These are phyloP conservation scores for Syritta pipiens DNA, from an alignment of 2,888 invertebrate genomes.

Conservation along the genomic window DNA sequence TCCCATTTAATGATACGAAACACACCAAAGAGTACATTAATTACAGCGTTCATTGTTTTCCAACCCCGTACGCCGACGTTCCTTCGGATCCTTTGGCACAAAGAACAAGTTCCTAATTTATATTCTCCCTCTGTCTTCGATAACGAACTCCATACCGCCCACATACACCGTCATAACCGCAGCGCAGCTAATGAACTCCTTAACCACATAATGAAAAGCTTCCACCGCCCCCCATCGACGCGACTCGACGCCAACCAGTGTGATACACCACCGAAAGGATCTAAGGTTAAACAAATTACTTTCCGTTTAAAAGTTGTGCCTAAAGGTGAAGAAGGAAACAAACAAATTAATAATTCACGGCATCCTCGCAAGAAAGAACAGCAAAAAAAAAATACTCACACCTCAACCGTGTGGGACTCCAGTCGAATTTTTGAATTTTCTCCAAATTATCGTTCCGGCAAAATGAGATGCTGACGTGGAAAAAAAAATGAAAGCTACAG, in stretches of 20 bases:
- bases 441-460: slow-evolving; percentile 29
- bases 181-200: slow-evolving; percentile 11
- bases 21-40: too few relatives aligned
- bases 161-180: background rate
- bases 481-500: too few relatives aligned
- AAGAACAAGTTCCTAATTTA: too few relatives aligned
- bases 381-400: background rate
- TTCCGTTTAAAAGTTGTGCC: background rate
- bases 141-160: background rate
- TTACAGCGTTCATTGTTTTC: too few relatives aligned
- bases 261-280: background rate
- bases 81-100: too few relatives aligned
- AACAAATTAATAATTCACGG: slow-evolving; percentile 27
- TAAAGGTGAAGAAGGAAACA: background rate
- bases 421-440: background rate
- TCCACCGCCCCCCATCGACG: background rate
- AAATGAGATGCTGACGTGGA: slow-evolving; percentile 1
- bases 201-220: background rate
- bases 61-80: too few relatives aligned
- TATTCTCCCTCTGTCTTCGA: too few relatives aligned
- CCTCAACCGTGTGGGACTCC: background rate
- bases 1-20: too few relatives aligned
- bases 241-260: too few relatives aligned
- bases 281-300: slow-evolving; percentile 5
- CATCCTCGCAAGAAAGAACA: background rate